phyloP scores from a whole-genome alignment of 2,888 invertebrate species.

The Steinernema hermaphroditum region DNA sequence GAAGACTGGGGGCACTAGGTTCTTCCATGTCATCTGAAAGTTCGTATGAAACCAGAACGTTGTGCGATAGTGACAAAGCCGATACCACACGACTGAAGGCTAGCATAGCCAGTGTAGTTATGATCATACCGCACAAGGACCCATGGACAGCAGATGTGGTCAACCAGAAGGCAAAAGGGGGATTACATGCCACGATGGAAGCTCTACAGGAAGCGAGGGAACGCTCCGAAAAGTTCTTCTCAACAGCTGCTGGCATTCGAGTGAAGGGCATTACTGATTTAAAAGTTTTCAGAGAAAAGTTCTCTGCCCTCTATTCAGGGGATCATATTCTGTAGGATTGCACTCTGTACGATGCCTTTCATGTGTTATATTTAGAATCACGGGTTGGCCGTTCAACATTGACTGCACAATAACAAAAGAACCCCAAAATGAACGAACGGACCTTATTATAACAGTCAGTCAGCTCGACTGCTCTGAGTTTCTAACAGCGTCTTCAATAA shows the following conservation, averaged over 20 bases:
- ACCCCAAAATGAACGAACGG: neutral
- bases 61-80: slow-evolving; percentile 4
- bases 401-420: slow-evolving; percentile 10
- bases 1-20: neutral
- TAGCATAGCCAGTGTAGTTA: neutral
- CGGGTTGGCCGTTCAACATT: neutral
- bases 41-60: slow-evolving; percentile 1
- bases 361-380: neutral
- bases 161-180: neutral
- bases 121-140: slow-evolving; percentile 3
- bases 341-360: neutral
- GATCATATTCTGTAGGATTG: slow-evolving; percentile 8
- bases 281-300: neutral
- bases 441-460: neutral
- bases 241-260: neutral
- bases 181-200: neutral
- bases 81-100: neutral
- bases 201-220: neutral
- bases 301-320: neutral
- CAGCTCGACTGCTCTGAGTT: slow-evolving; percentile 16
- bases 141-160: neutral
- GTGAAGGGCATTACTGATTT: neutral
- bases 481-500: neutral
- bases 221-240: slow-evolving; percentile 6
- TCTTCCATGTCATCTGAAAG: slow-evolving; percentile 15